Conservation (phyloP, 2,797 vertebrate genomes). For the Harpagifer antarcticus region DNA sequence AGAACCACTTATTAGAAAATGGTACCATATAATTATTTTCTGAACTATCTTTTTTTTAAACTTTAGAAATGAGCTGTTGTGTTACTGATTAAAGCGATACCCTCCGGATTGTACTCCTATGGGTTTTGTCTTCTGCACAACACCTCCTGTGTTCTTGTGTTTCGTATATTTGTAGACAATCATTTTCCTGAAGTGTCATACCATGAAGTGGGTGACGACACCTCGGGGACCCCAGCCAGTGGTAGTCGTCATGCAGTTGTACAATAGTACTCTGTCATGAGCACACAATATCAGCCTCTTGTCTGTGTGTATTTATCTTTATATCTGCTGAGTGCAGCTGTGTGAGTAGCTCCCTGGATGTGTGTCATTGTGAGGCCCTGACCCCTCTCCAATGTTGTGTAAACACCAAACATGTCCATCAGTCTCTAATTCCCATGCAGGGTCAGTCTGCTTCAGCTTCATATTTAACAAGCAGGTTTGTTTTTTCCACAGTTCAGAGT, state of each 20-base stretch:
- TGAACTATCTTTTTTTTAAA: neutral
- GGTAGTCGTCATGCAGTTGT: constrained; percentile 66
- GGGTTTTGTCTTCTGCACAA: constrained; percentile 49
- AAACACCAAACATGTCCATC: constrained; percentile 68
- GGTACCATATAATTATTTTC: neutral
- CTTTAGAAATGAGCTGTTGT: neutral
- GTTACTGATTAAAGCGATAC: neutral
- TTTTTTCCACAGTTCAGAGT: constrained; percentile 43
- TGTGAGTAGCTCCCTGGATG: constrained; percentile 44
- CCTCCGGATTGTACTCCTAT: constrained; percentile 3
- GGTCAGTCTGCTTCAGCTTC: constrained; percentile 4
- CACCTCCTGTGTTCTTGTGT: constrained; percentile 44
- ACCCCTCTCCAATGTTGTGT: constrained; percentile 68
- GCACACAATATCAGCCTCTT: constrained; percentile 75
- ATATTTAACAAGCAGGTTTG: constrained; percentile 26
- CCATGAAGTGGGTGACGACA: constrained; percentile 69
- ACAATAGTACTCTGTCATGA: constrained; percentile 81
- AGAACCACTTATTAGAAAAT: neutral
- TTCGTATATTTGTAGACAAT: constrained; percentile 54
- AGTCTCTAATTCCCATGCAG: constrained; percentile 53
- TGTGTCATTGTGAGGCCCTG: constrained; percentile 36
- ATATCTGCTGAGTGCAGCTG: constrained; percentile 62
- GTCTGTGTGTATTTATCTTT: constrained; percentile 56
- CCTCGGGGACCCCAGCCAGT: constrained; percentile 52
- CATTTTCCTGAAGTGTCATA: constrained; percentile 49